These are phyloP conservation scores for Drosophila auraria DNA, from an alignment of 1,140 invertebrate genomes.

Conservation along the genomic window DNA sequence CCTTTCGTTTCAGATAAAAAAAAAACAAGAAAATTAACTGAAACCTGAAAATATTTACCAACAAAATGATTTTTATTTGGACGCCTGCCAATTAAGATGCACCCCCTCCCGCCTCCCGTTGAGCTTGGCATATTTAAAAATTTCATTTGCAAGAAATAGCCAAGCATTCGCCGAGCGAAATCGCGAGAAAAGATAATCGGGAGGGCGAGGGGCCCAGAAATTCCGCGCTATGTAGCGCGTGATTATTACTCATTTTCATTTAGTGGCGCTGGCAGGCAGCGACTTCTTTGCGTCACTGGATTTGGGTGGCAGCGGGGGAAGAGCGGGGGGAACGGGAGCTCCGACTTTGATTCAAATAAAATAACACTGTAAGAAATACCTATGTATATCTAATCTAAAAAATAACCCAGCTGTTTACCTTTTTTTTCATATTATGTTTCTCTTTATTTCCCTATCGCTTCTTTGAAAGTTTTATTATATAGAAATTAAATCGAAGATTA, in stretches of 20 bases:
- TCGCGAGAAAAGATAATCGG: background rate
- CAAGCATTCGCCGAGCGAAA: slow-evolving; percentile 20
- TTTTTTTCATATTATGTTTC: no score
- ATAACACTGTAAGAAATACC: no score
- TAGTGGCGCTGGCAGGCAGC: slow-evolving; percentile 35
- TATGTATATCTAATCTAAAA: no score
- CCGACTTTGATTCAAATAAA: no score
- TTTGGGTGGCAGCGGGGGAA: background rate
- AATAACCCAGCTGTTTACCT: no score
- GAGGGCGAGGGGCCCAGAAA: background rate
- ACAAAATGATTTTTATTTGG: slow-evolving; percentile 58
- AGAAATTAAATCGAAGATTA: no score
- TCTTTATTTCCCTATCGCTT: no score
- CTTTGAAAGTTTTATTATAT: no score
- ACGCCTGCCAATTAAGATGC: slow-evolving; percentile 56
- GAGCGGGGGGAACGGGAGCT: no score
- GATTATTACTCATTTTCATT: slow-evolving; percentile 67
- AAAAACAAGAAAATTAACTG: slow-evolving; percentile 28
- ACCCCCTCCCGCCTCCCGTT: slow-evolving; percentile 1
- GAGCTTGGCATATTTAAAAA: slow-evolving; percentile 54
- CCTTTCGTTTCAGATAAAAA: slow-evolving; percentile 6
- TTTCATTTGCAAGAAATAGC: slow-evolving; percentile 46
- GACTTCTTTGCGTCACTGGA: slow-evolving; percentile 48
- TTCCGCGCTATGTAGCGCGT: slow-evolving; percentile 37
- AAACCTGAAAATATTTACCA: slow-evolving; percentile 49